A percentile compares a stretch with the other conserved stretches of the same genome.
These are phyloP conservation scores for Oasisia sp. DNA, from an alignment of 2,888 invertebrate genomes.

Conservation along the genomic window DNA sequence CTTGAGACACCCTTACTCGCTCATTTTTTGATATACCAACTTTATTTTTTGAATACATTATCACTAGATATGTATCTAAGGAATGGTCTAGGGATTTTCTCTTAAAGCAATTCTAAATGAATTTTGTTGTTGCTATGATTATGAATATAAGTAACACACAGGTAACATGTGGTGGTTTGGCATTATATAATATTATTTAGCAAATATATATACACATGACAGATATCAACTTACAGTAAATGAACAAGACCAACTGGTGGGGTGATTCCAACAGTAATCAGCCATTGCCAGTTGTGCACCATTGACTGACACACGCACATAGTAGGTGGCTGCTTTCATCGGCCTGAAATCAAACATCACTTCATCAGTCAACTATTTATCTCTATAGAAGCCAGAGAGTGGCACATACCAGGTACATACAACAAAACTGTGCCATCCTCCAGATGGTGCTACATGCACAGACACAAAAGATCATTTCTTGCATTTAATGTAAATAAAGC, in stretches of 20 bases:
- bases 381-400: background rate
- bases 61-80: too few relatives aligned
- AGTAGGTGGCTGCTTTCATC: background rate
- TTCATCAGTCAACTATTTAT: background rate
- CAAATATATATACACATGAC: background rate
- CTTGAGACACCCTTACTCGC: too few relatives aligned
- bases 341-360: background rate
- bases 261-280: background rate
- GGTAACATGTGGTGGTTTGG: background rate
- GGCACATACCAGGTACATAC: background rate
- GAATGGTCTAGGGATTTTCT: too few relatives aligned
- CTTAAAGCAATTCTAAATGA: too few relatives aligned
- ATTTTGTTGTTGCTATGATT: too few relatives aligned
- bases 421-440: background rate
- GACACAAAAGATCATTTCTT: too few relatives aligned
- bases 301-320: background rate
- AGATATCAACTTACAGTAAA: constrained; percentile 1
- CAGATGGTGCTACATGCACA: too few relatives aligned
- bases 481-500: too few relatives aligned
- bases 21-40: too few relatives aligned
- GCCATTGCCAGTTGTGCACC: background rate
- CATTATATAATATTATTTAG: background rate
- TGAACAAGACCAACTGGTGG: background rate
- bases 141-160: background rate
- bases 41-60: too few relatives aligned